Evolutionary conservation across 2,888 invertebrate species (phyloP), one percentile per base, ranked within the genome.

Genomic region (Drosophila monieri): DNA sequence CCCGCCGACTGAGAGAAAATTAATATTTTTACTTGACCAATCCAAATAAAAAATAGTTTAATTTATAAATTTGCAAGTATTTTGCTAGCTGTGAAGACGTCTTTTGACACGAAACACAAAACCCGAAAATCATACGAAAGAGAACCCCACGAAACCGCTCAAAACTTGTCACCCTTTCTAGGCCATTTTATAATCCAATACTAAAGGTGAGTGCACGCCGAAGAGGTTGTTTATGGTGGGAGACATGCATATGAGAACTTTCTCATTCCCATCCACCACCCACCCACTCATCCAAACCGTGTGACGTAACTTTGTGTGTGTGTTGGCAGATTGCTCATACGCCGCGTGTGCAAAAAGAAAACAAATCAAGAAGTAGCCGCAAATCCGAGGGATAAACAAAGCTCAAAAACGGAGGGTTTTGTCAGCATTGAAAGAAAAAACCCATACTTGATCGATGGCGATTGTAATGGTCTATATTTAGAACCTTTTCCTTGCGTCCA

Each of bases 201-300:
- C 59, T 75, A 77, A 80, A 81, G 81, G 81, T 81, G 80, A 81
- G 81, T 81, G 83, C 68, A 76, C 83, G 47, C 59, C 61, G 59
- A 58, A 46, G 65, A 43, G 56, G 67, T 60, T 54, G 30, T 60
- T 41, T 37, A 57, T 56, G 77, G 58, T 58, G 61, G 30, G 56
- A 48, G 58, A 61, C 73, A 67, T 49, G 27, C 30, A 46, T 15
- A 15, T 47, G 58, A 6, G 47, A 41, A 58, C 48, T 10, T 60
- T 37, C 37, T 37, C 46, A 18, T 14, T 12, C 12, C 12, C 51
- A 47, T 49, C 49, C 18, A 32, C 35, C 47, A 15, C 32, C 6
- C 48, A n/a, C 58, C 59, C 59, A 48, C 47, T 39, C 60, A 61
- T 41, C 30, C 39, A 15, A 30, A 9, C 37, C 10, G 15, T 68